Conservation (phyloP, 2,797 vertebrate genomes). For the Octomys mimax region DNA sequence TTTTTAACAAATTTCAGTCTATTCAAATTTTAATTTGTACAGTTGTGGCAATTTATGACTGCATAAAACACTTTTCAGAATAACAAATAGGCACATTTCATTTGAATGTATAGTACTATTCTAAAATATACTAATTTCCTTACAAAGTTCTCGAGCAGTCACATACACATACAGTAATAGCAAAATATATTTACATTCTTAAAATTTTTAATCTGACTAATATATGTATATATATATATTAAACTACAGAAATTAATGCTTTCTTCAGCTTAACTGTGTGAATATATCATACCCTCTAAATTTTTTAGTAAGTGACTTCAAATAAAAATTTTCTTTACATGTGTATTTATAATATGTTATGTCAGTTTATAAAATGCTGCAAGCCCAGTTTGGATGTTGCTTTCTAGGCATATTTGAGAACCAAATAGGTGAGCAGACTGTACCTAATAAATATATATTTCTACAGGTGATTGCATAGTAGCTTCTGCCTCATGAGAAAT, state of each 20-base stretch:
- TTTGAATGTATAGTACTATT: constrained; percentile 93
- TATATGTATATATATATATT: constrained; percentile 89
- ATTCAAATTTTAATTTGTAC: constrained; percentile 89
- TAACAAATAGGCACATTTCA: too few species aligned
- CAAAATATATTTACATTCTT: constrained; percentile 91
- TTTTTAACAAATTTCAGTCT: constrained; percentile 88
- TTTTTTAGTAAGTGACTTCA: constrained; percentile 90
- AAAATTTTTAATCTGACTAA: constrained; percentile 91
- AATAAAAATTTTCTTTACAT: constrained; percentile 91
- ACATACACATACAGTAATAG: constrained; percentile 90
- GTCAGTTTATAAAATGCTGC: constrained; percentile 86
- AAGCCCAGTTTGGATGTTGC: constrained; percentile 84
- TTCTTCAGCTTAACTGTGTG: constrained; percentile 95
- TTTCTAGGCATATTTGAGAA: constrained; percentile 82
- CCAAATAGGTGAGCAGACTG: constrained; percentile 87
- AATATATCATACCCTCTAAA: constrained; percentile 93
- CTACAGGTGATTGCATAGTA: background rate
- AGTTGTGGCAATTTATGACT: too few species aligned
- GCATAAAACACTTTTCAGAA: too few species aligned
- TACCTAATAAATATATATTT: constrained; percentile 84
- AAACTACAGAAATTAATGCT: constrained; percentile 97
- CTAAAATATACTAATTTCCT: constrained; percentile 91
- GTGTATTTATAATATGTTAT: constrained; percentile 88
- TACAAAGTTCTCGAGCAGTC: constrained; percentile 94
- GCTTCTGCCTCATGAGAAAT: background rate